Base-by-base conservation (phyloP, 2,113 vertebrate species). In the Apodemus sylvaticus region DNA sequence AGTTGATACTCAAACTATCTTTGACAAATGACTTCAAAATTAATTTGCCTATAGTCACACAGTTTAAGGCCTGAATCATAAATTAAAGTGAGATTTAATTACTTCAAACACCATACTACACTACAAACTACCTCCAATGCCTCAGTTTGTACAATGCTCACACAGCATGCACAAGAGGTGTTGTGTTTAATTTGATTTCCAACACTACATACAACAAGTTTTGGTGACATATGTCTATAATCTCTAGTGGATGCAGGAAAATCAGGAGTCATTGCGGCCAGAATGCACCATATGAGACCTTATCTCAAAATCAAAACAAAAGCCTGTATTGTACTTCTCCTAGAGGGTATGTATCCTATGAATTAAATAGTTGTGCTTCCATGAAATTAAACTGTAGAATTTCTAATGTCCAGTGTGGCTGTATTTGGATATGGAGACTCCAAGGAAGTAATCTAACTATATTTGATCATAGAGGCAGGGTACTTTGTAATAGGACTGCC, bases 361-460 rank as follows among this genome's bases (percentile, higher is more conserved):
- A 64, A 39, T 13, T 70, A 55, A 83, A 79, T 58, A 1, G 5
- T 70, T 73, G 4, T 71, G 2, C 60, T 4, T 51, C 42, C 7
- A 3, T 24, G 53, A 77, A 91, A 91, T 73, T 39, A 70, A 60
- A 45, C 45, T 60, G 22, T 55, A 88, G 10, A 93, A 74, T 6
- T 7, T 1, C 1, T 89, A 94, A 71, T 5, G 11, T 20, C 12
- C 0, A 42, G 39, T 36, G 13, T n/a, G 31, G 42, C 7, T 58
- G 0, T 42, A 17, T 68, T 73, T 88, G 10, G 11, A 68, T 39
- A 76, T 45, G 8, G 29, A 17, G 1, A 20, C 31, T 55, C 70
- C 85, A 85, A 81, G 29, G 36, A 90, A 92, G 39, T 77, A 82
- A 88, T n/a, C 73, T 86, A 71, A 3, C 79, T 79, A 71, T 91